Percentiles rank a stretch among this genome's conserved stretches.
phyloP scores from a whole-genome alignment of 2,888 invertebrate genomes.

The Lepidocyrtoides sp. region DNA sequence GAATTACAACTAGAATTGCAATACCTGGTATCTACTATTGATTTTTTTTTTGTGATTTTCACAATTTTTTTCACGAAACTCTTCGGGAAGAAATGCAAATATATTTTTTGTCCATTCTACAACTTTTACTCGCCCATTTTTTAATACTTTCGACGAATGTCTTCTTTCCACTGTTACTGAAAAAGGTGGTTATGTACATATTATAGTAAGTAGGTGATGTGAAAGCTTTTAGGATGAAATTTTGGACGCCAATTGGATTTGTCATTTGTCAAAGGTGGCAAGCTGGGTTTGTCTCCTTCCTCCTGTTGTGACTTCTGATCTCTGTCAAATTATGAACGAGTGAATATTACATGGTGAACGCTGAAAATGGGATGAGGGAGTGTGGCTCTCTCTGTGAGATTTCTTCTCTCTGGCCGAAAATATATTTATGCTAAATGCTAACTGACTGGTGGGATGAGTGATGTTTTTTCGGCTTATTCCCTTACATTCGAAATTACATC shows the following conservation, averaged over 20 bases:
- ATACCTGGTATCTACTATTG: too few relatives aligned
- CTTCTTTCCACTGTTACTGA: too few relatives aligned
- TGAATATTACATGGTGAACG: conserved; percentile 6
- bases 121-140: too few relatives aligned
- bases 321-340: conserved; percentile 22
- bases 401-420: background rate
- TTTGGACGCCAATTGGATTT: conserved; percentile 56
- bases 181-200: too few relatives aligned
- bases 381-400: background rate
- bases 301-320: conserved; percentile 58
- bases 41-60: too few relatives aligned
- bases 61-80: too few relatives aligned
- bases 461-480: background rate
- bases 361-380: conserved; percentile 1
- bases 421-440: background rate
- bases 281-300: conserved; percentile 10
- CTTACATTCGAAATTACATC: background rate
- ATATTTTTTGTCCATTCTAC: too few relatives aligned
- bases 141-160: background rate
- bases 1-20: too few relatives aligned
- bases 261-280: conserved; percentile 51
- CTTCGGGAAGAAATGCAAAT: too few relatives aligned
- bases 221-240: conserved; percentile 59
- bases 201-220: background rate
- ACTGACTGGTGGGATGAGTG: background rate